A percentile compares a stretch with the other conserved stretches of the same genome.
These are phyloP conservation scores for Lepidonotus clava DNA, from an alignment of 2,888 invertebrate genomes.

Conservation along the genomic window DNA sequence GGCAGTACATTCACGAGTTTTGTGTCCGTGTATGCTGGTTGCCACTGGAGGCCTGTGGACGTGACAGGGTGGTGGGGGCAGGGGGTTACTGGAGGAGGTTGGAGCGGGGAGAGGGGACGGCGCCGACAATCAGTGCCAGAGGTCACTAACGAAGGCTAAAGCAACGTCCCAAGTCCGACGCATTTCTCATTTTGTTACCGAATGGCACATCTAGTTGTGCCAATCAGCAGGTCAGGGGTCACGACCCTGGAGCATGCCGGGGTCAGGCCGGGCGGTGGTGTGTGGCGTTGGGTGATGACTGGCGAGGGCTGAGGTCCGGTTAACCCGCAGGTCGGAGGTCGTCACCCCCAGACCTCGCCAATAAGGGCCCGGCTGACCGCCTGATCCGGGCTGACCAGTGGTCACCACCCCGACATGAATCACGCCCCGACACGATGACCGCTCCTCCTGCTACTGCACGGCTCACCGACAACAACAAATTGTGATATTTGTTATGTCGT, in stretches of 20 bases:
- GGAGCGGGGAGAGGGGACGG: neutral
- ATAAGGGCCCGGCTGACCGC: conserved; percentile 44
- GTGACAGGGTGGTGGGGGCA: neutral
- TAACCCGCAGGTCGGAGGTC: conserved; percentile 26
- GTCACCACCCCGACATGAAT: conserved; percentile 30
- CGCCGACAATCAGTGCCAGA: conserved; percentile 52
- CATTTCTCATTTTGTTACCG: conserved; percentile 51
- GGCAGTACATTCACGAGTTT: too few relatives aligned
- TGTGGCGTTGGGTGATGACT: neutral
- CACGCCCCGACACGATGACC: conserved; percentile 5
- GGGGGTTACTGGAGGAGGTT: too few relatives aligned
- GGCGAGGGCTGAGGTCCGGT: conserved; percentile 5
- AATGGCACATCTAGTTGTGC: conserved; percentile 47
- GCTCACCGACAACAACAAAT: too few relatives aligned
- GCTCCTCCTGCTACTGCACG: too few relatives aligned
- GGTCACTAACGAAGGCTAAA: conserved; percentile 49
- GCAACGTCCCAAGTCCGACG: conserved; percentile 24
- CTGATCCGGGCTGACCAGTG: conserved; percentile 6
- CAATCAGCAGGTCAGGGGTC: conserved; percentile 45
- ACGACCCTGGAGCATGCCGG: conserved; percentile 34
- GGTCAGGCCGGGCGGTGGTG: neutral
- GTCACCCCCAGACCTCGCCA: conserved; percentile 13
- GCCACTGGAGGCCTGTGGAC: neutral
- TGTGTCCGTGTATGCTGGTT: neutral
- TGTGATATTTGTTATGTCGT: too few relatives aligned